Conservation (phyloP, 2,888 invertebrate species). For the Tachina lurida region DNA sequence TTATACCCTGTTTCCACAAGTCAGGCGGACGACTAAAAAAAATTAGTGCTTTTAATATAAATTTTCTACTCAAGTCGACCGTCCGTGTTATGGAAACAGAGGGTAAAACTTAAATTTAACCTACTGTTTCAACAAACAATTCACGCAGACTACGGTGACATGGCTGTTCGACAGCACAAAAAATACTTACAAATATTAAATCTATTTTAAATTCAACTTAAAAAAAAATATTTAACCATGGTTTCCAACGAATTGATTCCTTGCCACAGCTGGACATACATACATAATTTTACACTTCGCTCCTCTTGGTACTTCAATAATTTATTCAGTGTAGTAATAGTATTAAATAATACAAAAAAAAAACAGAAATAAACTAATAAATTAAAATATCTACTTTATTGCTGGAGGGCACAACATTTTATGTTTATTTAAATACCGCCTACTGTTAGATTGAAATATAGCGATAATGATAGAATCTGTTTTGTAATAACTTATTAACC, state of each 20-base stretch:
- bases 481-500: conserved; percentile 67
- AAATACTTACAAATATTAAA: too few species aligned
- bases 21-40: too few species aligned
- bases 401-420: conserved; percentile 58
- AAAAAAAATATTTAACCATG: too few species aligned
- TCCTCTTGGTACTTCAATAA: conserved; percentile 39
- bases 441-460: conserved; percentile 65
- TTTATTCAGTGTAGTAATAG: conserved; percentile 61
- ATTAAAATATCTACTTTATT: conserved; percentile 52
- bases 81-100: too few species aligned
- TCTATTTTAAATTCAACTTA: too few species aligned
- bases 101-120: too few species aligned
- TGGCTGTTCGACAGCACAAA: too few species aligned
- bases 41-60: too few species aligned
- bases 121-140: too few species aligned
- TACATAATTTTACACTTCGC: not conserved
- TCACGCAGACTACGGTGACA: too few species aligned
- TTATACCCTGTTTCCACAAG: too few species aligned
- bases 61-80: too few species aligned
- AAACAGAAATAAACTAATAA: conserved; percentile 36
- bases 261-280: conserved; percentile 33
- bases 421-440: conserved; percentile 71
- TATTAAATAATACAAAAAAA: conserved; percentile 42
- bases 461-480: conserved; percentile 69
- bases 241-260: conserved; percentile 17